Evolutionary conservation across 2,797 vertebrate species (phyloP).

Genomic region (Ctenopoma multispine): DNA sequence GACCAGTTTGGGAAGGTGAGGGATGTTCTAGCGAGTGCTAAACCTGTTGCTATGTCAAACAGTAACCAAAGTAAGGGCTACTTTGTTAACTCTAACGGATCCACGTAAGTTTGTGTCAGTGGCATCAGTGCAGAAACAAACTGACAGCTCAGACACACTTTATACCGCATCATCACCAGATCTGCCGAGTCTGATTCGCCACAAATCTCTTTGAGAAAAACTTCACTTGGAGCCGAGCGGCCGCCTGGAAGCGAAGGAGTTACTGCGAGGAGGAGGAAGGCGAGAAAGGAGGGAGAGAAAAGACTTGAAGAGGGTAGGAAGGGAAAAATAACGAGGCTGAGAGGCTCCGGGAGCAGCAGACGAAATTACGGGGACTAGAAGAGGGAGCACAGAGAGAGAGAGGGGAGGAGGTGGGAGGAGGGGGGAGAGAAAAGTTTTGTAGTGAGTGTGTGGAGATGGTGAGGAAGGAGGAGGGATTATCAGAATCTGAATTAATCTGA

Average conservation of each 20-base stretch:
- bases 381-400: slow-evolving; percentile 24
- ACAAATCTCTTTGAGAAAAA: slow-evolving; percentile 36
- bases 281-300: slow-evolving; percentile 53
- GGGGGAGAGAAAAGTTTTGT: slow-evolving; percentile 76
- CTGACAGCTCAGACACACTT: slow-evolving; percentile 32
- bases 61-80: neutral
- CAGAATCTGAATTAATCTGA: slow-evolving; percentile 96
- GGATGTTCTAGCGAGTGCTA: neutral
- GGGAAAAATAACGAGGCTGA: slow-evolving; percentile 67
- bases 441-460: slow-evolving; percentile 74
- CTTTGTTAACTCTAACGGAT: neutral
- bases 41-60: neutral
- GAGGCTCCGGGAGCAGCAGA: slow-evolving; percentile 71
- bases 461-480: slow-evolving; percentile 86
- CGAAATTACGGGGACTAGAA: slow-evolving; percentile 57
- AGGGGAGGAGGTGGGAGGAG: neutral
- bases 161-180: slow-evolving; percentile 28
- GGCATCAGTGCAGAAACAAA: slow-evolving; percentile 24
- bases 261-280: slow-evolving; percentile 56
- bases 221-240: slow-evolving; percentile 42
- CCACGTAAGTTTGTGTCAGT: neutral
- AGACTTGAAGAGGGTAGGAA: slow-evolving; percentile 53
- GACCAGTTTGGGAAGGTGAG: slow-evolving; percentile 99
- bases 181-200: slow-evolving; percentile 45
- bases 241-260: slow-evolving; percentile 65